These are phyloP conservation scores for Eufriesea mexicana DNA, from an alignment of 1,140 invertebrate species.

Conservation along the genomic window DNA sequence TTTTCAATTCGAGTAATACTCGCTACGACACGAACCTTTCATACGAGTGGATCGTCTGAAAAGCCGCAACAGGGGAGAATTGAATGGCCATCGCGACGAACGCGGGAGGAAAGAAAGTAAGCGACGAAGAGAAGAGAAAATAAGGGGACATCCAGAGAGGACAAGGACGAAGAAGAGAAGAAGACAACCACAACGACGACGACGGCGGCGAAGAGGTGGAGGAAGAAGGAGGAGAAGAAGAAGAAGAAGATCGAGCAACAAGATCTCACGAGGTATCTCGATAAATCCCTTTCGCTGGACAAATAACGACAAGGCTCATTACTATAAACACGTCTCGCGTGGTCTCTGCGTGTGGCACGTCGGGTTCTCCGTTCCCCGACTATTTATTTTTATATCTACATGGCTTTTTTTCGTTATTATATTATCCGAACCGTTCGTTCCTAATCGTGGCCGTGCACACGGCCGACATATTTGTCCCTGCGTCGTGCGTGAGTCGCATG, in stretches of 20 bases:
- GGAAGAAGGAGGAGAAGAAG: slow-evolving; percentile 39
- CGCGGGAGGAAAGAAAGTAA: slow-evolving; percentile 24
- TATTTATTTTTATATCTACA: slow-evolving; percentile 66
- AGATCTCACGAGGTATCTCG: slow-evolving; percentile 80
- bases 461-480: slow-evolving; percentile 39
- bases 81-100: slow-evolving; percentile 31
- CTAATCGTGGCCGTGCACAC: slow-evolving; percentile 55
- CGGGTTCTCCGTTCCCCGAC: slow-evolving; percentile 58
- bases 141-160: slow-evolving; percentile 29
- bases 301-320: slow-evolving; percentile 82
- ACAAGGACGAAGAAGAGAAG: slow-evolving; percentile 26
- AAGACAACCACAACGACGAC: slow-evolving; percentile 35
- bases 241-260: slow-evolving; percentile 69
- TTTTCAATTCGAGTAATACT: slow-evolving; percentile 29
- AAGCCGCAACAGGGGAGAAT: slow-evolving; percentile 28
- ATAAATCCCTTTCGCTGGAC: slow-evolving; percentile 80
- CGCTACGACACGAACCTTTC: slow-evolving; percentile 12
- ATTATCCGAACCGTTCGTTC: slow-evolving; percentile 59
- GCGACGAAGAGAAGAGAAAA: slow-evolving; percentile 20
- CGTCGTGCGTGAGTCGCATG: background rate
- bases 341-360: slow-evolving; percentile 77
- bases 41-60: slow-evolving; percentile 19
- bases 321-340: slow-evolving; percentile 81
- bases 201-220: slow-evolving; percentile 4
- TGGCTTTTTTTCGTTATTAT: slow-evolving; percentile 60